These are phyloP conservation scores for Cebus imitator DNA, from an alignment of 2,113 vertebrate species.

Conservation along the genomic window DNA sequence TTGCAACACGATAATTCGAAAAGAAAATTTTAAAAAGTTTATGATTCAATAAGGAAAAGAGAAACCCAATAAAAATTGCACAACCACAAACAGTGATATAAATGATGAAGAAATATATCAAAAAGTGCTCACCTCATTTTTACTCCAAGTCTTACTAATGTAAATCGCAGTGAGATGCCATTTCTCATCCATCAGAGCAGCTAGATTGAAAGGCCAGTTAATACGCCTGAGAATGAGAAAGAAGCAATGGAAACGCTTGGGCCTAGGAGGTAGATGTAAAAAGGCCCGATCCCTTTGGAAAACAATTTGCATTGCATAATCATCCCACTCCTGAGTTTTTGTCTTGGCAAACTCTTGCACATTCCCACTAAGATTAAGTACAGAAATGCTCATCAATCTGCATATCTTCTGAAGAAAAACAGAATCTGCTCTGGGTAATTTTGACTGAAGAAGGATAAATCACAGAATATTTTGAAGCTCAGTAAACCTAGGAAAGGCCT, in stretches of 20 bases:
- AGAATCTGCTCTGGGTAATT: background rate
- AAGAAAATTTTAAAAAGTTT: background rate
- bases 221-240: too few species aligned
- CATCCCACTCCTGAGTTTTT: background rate
- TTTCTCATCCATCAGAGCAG: background rate
- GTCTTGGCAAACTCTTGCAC: background rate
- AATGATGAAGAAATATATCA: background rate
- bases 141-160: background rate
- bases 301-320: background rate
- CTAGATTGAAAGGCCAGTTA: background rate
- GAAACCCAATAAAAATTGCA: background rate
- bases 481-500: background rate
- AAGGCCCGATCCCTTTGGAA: background rate
- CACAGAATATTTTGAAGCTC: background rate
- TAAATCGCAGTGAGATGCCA: background rate
- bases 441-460: background rate
- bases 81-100: background rate
- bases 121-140: background rate
- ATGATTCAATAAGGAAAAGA: background rate
- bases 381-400: background rate
- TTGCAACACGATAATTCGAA: background rate
- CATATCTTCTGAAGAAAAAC: background rate
- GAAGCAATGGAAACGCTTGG: background rate
- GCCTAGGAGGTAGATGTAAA: background rate
- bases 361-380: background rate